Percentiles rank a stretch among this genome's conserved stretches.
Evolutionary conservation across 2,797 vertebrate species (phyloP).

Genomic region (Lepilemur ruficaudatus): DNA sequence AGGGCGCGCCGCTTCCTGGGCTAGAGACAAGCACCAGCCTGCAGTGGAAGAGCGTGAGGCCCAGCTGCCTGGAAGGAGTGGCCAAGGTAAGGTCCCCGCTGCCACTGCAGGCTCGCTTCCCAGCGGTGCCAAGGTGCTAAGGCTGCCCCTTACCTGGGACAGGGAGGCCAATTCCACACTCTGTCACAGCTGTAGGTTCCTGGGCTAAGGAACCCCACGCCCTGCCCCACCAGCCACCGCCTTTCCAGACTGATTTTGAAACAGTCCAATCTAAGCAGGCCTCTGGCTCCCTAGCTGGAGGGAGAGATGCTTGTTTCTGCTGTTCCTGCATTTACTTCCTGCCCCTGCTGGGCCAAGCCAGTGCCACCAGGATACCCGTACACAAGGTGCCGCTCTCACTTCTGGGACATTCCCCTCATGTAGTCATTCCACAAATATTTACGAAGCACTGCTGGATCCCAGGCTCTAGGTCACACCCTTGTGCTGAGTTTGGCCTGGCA

Average conservation of each 20-base stretch:
- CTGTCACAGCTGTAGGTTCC: not conserved
- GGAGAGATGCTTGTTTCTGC: not conserved
- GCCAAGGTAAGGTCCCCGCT: constrained; percentile 78
- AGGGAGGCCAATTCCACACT: not conserved
- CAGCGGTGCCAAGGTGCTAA: not conserved
- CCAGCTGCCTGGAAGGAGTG: constrained; percentile 49
- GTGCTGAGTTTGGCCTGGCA: not conserved
- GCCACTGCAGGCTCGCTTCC: not conserved
- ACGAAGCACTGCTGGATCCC: not conserved
- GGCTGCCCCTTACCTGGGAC: not conserved
- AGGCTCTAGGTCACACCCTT: not conserved
- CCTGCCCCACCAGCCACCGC: not conserved
- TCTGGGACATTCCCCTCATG: not conserved
- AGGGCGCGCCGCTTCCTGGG: constrained; percentile 90
- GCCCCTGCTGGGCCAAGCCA: not conserved
- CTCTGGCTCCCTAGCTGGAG: not conserved
- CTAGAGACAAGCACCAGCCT: constrained; percentile 92
- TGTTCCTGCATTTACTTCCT: not conserved
- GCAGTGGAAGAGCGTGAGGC: constrained; percentile 84
- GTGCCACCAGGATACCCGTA: not conserved
- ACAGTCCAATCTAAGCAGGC: not conserved
- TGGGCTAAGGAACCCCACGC: not conserved
- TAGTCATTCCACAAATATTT: constrained; percentile 48
- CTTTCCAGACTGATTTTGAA: constrained; percentile 57
- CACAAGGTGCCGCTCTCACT: not conserved